Base-by-base conservation (phyloP, 2,113 vertebrate genomes). In the Athene cunicularia region DNA sequence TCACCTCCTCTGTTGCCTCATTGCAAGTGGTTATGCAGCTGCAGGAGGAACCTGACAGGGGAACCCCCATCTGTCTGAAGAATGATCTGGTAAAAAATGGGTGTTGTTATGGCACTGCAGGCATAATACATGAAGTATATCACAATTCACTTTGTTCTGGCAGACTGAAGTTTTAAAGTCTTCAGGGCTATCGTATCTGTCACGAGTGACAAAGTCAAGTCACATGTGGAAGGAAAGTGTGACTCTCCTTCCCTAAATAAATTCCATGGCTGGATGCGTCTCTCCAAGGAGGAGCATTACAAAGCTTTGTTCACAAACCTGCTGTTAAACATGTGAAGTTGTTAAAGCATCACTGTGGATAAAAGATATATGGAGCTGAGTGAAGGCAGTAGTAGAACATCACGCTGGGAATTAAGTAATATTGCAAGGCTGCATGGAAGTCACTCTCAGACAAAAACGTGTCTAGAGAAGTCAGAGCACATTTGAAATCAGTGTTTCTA, bases 221-320 rank as follows among this genome's bases (percentile, higher is more conserved):
- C 92, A 83, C 83, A 81, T 58, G 80, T 55, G 66, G 88, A 93
- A 94, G 52, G 66, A 30, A 85, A 92, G 62, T 75, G 24, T 72
- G 52, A 94, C 56, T 96, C 59, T 90, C 77, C 85, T 95, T 88
- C 66, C 81, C 56, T 47, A 85, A 90, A 53, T 77, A 59, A 72
- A 39, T 93, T 27, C 81, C 74, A 52, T 59, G 70, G 28, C 66
- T 92, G 56, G 60, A 72, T 82, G 19, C 10, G 3, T 74, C 66
- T 68, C 77, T 85, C 52, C 35, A 28, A 66, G 63, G 63, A 92
- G 86, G 84, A 95, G 81, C 18, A 35, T 74, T 87, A n/a, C 52
- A 79, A 90, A 93, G 12, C 23, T 32, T 85, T 67, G 47, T 79
- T 90, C 66, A 67, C 56, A 79, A 84, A 72, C 56, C 60, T 80